Evolutionary conservation across 2,113 vertebrate species (phyloP).

Genomic region (Petrocephalus zakoni): DNA sequence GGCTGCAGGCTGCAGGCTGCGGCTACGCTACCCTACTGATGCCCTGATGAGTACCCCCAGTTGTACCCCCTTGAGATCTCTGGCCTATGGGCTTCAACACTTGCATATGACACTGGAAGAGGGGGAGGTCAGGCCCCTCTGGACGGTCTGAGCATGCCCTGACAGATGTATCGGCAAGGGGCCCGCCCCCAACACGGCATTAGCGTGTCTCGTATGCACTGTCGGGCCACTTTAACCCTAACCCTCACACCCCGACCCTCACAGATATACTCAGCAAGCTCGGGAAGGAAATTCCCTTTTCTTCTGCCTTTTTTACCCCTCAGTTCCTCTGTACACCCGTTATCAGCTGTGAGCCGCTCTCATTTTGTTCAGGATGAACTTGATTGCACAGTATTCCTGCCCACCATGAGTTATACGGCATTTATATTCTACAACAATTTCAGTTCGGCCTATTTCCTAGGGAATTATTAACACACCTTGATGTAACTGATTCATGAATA

Average conservation of each 20-base stretch:
- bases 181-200: neutral
- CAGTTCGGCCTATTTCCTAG: conserved; percentile 57
- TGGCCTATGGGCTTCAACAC: neutral
- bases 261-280: neutral
- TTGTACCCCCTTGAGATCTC: neutral
- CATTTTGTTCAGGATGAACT: neutral
- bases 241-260: conserved; percentile 17
- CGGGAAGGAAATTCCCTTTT: neutral
- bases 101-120: neutral
- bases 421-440: conserved; percentile 62
- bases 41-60: neutral
- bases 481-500: conserved; percentile 62
- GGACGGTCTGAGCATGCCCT: neutral
- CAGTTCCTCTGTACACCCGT: neutral
- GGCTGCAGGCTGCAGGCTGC: neutral
- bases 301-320: neutral
- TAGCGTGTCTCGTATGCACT: neutral
- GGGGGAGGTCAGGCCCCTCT: neutral
- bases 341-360: neutral
- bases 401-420: conserved; percentile 8
- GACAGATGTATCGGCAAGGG: conserved; percentile 1
- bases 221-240: neutral
- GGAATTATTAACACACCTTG: conserved; percentile 70
- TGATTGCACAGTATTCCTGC: neutral
- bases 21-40: neutral